These are phyloP conservation scores for Ailurus styani DNA, from an alignment of 2,113 vertebrate genomes.

Conservation along the genomic window DNA sequence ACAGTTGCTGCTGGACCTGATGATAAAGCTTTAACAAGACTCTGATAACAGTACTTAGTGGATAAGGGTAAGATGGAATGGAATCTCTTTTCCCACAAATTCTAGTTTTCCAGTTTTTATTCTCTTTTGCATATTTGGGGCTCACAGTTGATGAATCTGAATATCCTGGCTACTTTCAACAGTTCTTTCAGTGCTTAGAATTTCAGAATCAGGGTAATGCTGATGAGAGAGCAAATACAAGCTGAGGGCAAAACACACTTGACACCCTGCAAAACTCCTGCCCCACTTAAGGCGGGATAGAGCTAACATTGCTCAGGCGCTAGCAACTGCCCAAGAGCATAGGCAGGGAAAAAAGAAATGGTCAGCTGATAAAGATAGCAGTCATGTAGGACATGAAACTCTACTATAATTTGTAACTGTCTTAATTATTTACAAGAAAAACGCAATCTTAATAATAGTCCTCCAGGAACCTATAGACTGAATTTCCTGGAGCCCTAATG, in stretches of 20 bases:
- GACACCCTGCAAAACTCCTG: neutral
- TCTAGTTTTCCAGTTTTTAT: neutral
- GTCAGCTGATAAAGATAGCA: neutral
- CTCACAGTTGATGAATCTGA: neutral
- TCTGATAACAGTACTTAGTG: neutral
- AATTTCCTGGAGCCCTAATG: neutral
- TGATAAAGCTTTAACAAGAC: neutral
- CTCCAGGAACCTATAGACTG: neutral
- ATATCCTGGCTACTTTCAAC: neutral
- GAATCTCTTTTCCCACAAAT: neutral
- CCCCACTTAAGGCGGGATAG: neutral
- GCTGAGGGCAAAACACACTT: neutral
- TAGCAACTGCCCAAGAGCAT: neutral
- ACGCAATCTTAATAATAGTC: neutral
- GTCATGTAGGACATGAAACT: neutral
- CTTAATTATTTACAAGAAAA: neutral
- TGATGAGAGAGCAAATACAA: neutral
- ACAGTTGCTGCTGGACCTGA: neutral
- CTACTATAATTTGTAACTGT: neutral
- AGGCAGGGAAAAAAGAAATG: neutral
- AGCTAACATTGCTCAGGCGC: neutral
- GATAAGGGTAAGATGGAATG: neutral
- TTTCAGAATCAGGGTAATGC: neutral
- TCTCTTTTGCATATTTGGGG: neutral
- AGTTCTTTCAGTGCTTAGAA: neutral